These are phyloP conservation scores for Pocillopora grandis DNA, from an alignment of 92 coral and sea anemone species.

Conservation along the genomic window DNA sequence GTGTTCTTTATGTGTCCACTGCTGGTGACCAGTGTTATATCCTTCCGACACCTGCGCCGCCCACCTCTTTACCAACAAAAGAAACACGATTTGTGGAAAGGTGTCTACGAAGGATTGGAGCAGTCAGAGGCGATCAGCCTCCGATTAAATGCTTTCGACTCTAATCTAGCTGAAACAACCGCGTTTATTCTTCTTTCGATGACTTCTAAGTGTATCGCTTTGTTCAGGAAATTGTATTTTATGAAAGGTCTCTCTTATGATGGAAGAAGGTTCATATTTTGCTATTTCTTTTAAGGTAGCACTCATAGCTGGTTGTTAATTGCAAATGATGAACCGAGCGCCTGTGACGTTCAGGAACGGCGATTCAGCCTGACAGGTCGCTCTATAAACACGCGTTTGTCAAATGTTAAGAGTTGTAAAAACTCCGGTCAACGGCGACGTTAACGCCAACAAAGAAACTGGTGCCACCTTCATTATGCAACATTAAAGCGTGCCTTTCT, in stretches of 20 bases:
- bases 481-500: slow-evolving; percentile 3
- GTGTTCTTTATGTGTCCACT: neutral
- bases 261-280: neutral
- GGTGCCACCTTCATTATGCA: slow-evolving; percentile 36
- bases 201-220: neutral
- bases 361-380: slow-evolving; percentile 3
- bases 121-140: too few species aligned
- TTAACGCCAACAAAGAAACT: slow-evolving; percentile 8
- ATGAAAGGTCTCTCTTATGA: neutral
- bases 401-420: slow-evolving; percentile 15
- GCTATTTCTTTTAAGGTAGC: neutral
- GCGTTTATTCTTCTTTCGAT: too few species aligned
- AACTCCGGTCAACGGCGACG: slow-evolving; percentile 9
- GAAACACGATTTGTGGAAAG: neutral
- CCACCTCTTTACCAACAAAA: slow-evolving; percentile 4
- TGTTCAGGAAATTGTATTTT: neutral
- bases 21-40: neutral
- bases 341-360: neutral
- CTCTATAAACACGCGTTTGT: slow-evolving; percentile 32
- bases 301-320: neutral
- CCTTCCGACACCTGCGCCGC: slow-evolving; percentile 2
- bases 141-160: neutral
- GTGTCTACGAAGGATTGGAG: neutral
- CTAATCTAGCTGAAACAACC: neutral
- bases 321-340: neutral